A percentile compares a stretch with the other conserved stretches of the same genome.
Evolutionary conservation across 2,113 vertebrate species (phyloP).

Genomic region (Cebus imitator): DNA sequence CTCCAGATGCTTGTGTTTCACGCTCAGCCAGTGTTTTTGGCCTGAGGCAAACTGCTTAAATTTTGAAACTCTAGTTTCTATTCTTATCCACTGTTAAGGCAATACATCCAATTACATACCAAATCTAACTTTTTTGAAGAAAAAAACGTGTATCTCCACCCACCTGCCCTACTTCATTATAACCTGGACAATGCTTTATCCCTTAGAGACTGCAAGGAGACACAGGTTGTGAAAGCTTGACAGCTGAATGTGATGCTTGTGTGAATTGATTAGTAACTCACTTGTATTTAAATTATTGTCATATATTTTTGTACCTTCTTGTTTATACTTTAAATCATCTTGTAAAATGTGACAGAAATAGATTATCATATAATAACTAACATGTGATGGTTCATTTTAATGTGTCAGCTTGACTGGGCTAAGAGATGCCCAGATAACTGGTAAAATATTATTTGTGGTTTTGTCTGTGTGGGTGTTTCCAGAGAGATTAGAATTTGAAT

Average conservation of each 20-base stretch:
- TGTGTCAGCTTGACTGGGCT: background rate
- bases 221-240: background rate
- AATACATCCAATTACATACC: background rate
- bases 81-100: background rate
- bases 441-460: background rate
- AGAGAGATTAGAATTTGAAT: background rate
- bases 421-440: background rate
- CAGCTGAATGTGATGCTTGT: background rate
- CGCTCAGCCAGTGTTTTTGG: background rate
- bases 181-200: background rate
- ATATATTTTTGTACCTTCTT: background rate
- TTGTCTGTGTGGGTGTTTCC: background rate
- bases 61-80: background rate
- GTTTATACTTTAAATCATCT: background rate
- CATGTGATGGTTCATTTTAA: background rate
- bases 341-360: background rate
- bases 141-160: background rate
- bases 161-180: too few relatives aligned
- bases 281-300: background rate
- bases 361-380: background rate
- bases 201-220: background rate
- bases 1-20: background rate
- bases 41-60: background rate
- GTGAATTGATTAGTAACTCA: background rate
- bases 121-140: background rate